These are phyloP conservation scores for Heterodera filipjevi DNA, from an alignment of 2,888 invertebrate genomes.

Conservation along the genomic window DNA sequence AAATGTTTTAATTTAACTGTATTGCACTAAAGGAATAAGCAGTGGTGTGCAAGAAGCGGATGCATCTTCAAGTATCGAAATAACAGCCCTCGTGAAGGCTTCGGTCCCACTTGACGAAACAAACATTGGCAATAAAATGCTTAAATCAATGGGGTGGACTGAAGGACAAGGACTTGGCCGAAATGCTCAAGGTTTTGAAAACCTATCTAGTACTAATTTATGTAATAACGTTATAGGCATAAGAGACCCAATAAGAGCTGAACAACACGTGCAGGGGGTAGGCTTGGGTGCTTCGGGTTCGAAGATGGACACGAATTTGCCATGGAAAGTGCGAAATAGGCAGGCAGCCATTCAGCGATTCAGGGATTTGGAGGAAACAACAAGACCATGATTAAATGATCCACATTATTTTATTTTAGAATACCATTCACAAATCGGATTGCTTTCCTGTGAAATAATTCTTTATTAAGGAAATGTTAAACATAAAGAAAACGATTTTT, in stretches of 20 bases:
- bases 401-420: background rate
- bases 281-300: slow-evolving; percentile 53
- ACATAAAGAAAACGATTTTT: background rate
- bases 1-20: background rate
- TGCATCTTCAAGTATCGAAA: slow-evolving; percentile 27
- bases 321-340: slow-evolving; percentile 40
- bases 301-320: slow-evolving; percentile 24
- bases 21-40: background rate
- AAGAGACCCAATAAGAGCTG: slow-evolving; percentile 59
- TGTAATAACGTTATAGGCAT: slow-evolving; percentile 57
- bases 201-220: background rate
- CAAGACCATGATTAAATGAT: background rate
- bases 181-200: slow-evolving; percentile 74
- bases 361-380: slow-evolving; percentile 31
- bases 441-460: background rate
- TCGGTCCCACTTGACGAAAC: slow-evolving; percentile 66
- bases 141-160: slow-evolving; percentile 99
- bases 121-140: slow-evolving; percentile 88
- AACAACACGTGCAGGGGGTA: slow-evolving; percentile 57
- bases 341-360: slow-evolving; percentile 43
- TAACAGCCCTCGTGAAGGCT: slow-evolving; percentile 42
- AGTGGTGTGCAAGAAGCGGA: slow-evolving; percentile 17
- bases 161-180: slow-evolving; percentile 94
- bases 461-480: background rate
- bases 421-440: background rate